Base-by-base conservation (phyloP, 2,888 invertebrate genomes). In the Synanthedon formicaeformis region DNA sequence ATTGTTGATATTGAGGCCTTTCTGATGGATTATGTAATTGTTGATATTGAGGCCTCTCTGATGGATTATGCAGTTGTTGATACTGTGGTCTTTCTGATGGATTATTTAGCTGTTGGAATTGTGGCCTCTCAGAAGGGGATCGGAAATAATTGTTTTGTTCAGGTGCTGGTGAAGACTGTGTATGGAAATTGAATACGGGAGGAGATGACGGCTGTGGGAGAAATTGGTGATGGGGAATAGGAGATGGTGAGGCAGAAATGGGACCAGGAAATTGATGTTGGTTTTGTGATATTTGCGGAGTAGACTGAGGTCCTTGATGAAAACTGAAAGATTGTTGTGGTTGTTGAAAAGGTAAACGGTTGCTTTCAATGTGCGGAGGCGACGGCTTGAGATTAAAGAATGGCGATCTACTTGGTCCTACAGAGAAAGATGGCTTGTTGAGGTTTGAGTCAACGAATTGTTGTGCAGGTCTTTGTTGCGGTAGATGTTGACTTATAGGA, bases 341-440 rank as follows among this genome's bases (percentile, higher is more conserved):
- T 45, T 72, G 74, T 52, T 83, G 81, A 67, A 85, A 81, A 41
- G 78, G 74, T 34, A 71, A 76, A n/a, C 81, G 78, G 53, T 78
- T 80, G 45, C 79, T 68, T 63, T 88, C 88, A 56, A 81, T 62
- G 27, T 75, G 76, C 5, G 85, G 87, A 45, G 86, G 87, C 6
- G 85, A 82, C 54, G 87, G 88, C 56, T 83, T 86, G 1, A 85
- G 71, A 53, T 87, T 88, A 54, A 85, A 75, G 69, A 88, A 71
- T 57, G 84, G 71, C 65, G 89, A 58, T 70, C 82, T 66, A 52
- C 71, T 83, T 3, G 85, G 77, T 45, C 69, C 78, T 57, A 63
- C 70, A 58, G 66, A 69, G 71, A 61, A 82, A 55, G 68, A 73
- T 63, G 85, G 61, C 66, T 84, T 72, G 61, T 71, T 88, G 67